phyloP scores from a whole-genome alignment of 1,140 invertebrate genomes.

The Drosophila ironensis region DNA sequence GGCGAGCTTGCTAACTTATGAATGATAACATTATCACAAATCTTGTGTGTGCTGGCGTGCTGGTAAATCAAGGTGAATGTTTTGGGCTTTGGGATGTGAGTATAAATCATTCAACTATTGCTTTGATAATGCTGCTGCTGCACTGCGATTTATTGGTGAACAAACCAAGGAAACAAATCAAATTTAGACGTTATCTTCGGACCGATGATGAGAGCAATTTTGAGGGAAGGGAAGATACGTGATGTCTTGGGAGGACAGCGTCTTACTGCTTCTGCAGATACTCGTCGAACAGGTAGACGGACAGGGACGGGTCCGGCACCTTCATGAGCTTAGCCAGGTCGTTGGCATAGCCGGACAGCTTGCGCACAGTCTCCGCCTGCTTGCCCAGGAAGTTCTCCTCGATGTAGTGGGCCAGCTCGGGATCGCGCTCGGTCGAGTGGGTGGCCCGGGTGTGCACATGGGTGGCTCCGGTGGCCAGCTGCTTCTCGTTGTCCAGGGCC shows the following conservation, averaged over 20 bases:
- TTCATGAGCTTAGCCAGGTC: constrained; percentile 87
- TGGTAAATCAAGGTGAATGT: constrained; percentile 54
- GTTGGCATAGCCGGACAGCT: constrained; percentile 87
- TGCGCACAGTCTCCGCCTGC: constrained; percentile 86
- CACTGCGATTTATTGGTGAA: constrained; percentile 67
- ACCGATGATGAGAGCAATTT: constrained; percentile 50
- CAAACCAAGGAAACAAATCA: constrained; percentile 42
- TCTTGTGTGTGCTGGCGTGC: constrained; percentile 17
- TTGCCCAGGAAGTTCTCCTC: constrained; percentile 89
- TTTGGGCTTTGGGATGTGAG: not conserved
- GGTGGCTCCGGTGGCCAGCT: constrained; percentile 86
- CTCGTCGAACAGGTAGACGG: constrained; percentile 90
- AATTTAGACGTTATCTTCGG: constrained; percentile 16
- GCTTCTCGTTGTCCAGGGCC: constrained; percentile 89
- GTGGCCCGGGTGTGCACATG: constrained; percentile 84
- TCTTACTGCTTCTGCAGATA: constrained; percentile 86
- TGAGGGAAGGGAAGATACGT: constrained; percentile 5
- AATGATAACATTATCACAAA: constrained; percentile 72
- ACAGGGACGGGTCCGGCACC: constrained; percentile 85
- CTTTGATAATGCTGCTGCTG: constrained; percentile 50
- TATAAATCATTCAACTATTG: constrained; percentile 35
- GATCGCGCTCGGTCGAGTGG: constrained; percentile 83
- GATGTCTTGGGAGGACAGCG: constrained; percentile 5
- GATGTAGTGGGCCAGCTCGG: constrained; percentile 88
- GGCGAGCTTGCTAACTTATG: constrained; percentile 64